Evolutionary conservation across 2,888 invertebrate genomes (phyloP), one percentile per base, ranked within the genome.

Genomic region (Leistus spinibarbis): DNA sequence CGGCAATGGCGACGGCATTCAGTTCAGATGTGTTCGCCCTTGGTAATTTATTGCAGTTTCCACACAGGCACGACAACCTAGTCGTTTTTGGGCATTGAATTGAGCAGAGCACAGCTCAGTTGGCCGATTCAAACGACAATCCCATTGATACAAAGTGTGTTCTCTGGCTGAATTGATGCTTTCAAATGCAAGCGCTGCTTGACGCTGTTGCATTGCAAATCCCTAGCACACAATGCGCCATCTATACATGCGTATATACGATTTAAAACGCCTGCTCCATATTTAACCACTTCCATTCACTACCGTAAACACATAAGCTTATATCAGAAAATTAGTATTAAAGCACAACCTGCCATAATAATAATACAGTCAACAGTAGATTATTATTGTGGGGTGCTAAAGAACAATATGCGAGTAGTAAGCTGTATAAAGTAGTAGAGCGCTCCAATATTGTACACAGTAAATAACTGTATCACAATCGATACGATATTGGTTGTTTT

Each of bases 91-190:
- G 19, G 13, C 19, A 19, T 7, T 16, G 2, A 16, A 13, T 54
- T 54, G 13, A 54, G n/a, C 54, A 3, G n/a, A 2, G 60, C 22
- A 60, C 60, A 19, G 53, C 66, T 23, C 53, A 16, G 16, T 9
- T 53, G 66, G 24, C 16, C 27, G 66, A 66, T 40, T 16, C 24
- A 66, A 66, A 66, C 53, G 66, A 27, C 27, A 64, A 64, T 64
- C n/a, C 24, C 19, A 66, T 66, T 66, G 66, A 40, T 66, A 66
- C 53, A 65, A 65, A 65, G 40, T 65, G 66, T 24, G 66, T 24
- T 9, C 24, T 16, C 2, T 56, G 56, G 60, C 17, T 19, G n/a
- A 60, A 60, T 23, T 64, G 64, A 64, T 22, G 23, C 23, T 9
- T 13, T 24, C 9, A 17, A 23, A 16, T 23, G 10, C 64, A 64